Percentiles rank a stretch among this genome's conserved stretches.
phyloP scores from a whole-genome alignment of 2,888 invertebrate species.

The Julus scanicus region DNA sequence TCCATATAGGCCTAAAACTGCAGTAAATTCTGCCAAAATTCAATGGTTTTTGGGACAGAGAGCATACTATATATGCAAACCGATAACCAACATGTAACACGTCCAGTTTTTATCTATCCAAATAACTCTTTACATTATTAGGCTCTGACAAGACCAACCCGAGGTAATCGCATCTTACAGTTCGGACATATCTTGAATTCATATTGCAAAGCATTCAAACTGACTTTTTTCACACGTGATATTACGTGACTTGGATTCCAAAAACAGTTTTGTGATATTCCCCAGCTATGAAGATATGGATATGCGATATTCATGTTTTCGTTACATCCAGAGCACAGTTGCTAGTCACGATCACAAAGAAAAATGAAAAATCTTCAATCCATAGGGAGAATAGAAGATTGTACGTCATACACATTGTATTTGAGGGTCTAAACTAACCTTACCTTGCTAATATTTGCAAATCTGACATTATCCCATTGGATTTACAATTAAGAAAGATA shows the following conservation, averaged over 20 bases:
- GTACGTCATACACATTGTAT: too few species aligned
- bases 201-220: conserved; percentile 1
- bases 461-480: not conserved
- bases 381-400: not conserved
- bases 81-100: not conserved
- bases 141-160: not conserved
- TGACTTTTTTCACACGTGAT: not conserved
- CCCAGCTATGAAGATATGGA: not conserved
- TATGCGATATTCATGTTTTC: not conserved
- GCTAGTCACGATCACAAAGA: not conserved
- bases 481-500: too few species aligned
- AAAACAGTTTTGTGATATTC: not conserved
- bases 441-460: not conserved
- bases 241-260: not conserved
- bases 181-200: conserved; percentile 12
- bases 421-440: not conserved
- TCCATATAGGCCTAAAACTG: not conserved
- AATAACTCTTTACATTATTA: not conserved
- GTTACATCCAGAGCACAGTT: not conserved
- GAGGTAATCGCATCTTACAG: not conserved
- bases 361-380: not conserved
- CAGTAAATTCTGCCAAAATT: not conserved
- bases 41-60: not conserved
- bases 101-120: conserved; percentile 5
- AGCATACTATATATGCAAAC: not conserved